Conservation (phyloP, 1,140 invertebrate genomes). For the Pachyrhynchus sulphureomaculatus region DNA sequence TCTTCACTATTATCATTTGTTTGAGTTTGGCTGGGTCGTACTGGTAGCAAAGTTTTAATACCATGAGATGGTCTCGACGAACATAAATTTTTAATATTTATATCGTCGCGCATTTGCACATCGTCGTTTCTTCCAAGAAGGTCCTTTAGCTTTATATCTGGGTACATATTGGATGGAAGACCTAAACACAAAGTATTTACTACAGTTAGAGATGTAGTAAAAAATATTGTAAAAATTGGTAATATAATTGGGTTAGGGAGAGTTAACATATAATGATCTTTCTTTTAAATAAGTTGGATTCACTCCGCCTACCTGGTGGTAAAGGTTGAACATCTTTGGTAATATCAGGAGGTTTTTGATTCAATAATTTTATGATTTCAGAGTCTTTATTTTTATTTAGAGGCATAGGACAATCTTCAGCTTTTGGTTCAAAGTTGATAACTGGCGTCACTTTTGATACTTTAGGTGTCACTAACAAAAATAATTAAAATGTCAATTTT, state of each 20-base stretch:
- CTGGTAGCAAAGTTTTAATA: slow-evolving; percentile 57
- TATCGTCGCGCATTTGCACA: slow-evolving; percentile 40
- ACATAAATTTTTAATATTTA: slow-evolving; percentile 37
- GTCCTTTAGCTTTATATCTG: slow-evolving; percentile 46
- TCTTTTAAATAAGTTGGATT: no score
- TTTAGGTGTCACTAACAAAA: slow-evolving; percentile 14
- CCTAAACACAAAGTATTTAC: slow-evolving; percentile 11
- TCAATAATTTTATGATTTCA: slow-evolving; percentile 48
- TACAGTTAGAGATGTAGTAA: no score
- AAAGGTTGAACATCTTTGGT: slow-evolving; percentile 33
- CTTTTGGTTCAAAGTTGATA: neutral
- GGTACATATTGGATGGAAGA: slow-evolving; percentile 43
- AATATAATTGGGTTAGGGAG: no score
- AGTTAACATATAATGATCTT: no score
- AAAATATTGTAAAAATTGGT: no score
- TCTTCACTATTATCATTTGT: slow-evolving; percentile 1
- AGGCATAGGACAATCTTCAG: neutral
- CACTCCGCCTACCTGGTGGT: slow-evolving; percentile 33
- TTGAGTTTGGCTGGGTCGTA: slow-evolving; percentile 26
- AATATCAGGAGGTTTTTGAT: slow-evolving; percentile 36
- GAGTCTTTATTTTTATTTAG: slow-evolving; percentile 39
- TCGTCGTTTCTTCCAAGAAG: slow-evolving; percentile 41
- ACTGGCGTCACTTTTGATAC: slow-evolving; percentile 4
- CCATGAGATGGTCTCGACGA: slow-evolving; percentile 38
- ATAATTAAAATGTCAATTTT: neutral